Conservation (phyloP, 2,113 vertebrate species). For the Empidonax traillii region DNA sequence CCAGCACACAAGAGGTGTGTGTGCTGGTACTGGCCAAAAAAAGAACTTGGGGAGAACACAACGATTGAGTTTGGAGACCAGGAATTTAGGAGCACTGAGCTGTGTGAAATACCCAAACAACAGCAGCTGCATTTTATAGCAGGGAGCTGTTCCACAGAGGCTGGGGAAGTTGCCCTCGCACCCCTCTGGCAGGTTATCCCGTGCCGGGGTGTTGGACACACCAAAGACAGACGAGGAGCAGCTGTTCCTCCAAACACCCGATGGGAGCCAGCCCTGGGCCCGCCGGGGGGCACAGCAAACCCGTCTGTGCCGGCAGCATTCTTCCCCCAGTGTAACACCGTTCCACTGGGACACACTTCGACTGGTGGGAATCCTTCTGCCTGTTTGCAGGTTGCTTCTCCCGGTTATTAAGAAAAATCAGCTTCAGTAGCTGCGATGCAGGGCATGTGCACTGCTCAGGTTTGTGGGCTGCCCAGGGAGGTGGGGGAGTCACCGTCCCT, state of each 20-base stretch:
- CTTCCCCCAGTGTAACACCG: fast-evolving
- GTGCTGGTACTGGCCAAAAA: not conserved
- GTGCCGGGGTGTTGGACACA: not conserved
- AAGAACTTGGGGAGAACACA: not conserved
- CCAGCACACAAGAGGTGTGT: no score
- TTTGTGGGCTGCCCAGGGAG: not conserved
- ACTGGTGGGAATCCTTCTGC: not conserved
- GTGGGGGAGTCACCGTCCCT: no score
- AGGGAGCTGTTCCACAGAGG: not conserved
- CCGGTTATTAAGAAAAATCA: no score
- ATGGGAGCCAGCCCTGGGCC: fast-evolving
- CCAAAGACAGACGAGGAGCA: not conserved
- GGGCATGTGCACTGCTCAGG: no score
- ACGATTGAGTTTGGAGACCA: not conserved
- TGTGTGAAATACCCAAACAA: not conserved
- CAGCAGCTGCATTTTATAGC: not conserved
- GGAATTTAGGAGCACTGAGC: not conserved
- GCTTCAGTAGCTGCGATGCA: no score
- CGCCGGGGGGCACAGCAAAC: fast-evolving
- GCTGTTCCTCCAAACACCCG: not conserved
- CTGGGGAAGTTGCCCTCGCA: not conserved
- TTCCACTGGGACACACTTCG: fast-evolving
- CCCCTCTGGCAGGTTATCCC: not conserved
- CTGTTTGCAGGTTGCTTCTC: not conserved
- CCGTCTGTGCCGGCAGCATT: fast-evolving